Evolutionary conservation across 2,888 invertebrate species (phyloP).

Genomic region (Sinohyriopsis cumingii): DNA sequence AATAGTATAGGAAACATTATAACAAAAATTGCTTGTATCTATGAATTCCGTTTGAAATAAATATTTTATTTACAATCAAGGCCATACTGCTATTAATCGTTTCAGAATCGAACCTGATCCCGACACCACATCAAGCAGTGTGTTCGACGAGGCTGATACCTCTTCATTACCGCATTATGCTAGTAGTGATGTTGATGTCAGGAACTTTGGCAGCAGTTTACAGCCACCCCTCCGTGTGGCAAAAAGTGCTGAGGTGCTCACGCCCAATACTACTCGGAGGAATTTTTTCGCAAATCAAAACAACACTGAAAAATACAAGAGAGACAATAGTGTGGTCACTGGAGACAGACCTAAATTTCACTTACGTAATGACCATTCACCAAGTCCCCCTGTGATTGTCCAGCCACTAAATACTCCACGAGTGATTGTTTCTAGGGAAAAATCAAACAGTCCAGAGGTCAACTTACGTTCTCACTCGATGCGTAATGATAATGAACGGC

Average conservation of each 20-base stretch:
- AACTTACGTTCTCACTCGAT: slow-evolving; percentile 41
- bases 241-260: slow-evolving; percentile 51
- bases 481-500: slow-evolving; percentile 50
- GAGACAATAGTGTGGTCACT: slow-evolving; percentile 24
- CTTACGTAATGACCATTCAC: slow-evolving; percentile 41
- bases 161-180: slow-evolving; percentile 60
- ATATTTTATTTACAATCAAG: not conserved
- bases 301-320: slow-evolving; percentile 21
- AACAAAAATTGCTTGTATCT: no score
- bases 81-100: slow-evolving; percentile 5
- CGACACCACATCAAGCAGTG: slow-evolving; percentile 64
- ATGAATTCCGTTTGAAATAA: no score
- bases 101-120: slow-evolving; percentile 64
- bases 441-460: slow-evolving; percentile 44
- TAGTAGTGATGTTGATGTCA: slow-evolving; percentile 42
- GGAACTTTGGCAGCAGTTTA: slow-evolving; percentile 26
- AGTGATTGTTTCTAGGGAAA: slow-evolving; percentile 44
- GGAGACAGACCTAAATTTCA: slow-evolving; percentile 40
- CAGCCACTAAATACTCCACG: slow-evolving; percentile 31
- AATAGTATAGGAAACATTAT: no score
- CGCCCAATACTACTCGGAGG: slow-evolving; percentile 40
- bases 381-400: slow-evolving; percentile 40
- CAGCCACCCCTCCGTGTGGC: slow-evolving; percentile 42
- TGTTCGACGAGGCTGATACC: slow-evolving; percentile 61
- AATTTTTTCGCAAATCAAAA: slow-evolving; percentile 38